Percentiles rank a stretch among this genome's conserved stretches.
phyloP scores from a whole-genome alignment of 2,888 invertebrate species.

The Leistus spinibarbis region DNA sequence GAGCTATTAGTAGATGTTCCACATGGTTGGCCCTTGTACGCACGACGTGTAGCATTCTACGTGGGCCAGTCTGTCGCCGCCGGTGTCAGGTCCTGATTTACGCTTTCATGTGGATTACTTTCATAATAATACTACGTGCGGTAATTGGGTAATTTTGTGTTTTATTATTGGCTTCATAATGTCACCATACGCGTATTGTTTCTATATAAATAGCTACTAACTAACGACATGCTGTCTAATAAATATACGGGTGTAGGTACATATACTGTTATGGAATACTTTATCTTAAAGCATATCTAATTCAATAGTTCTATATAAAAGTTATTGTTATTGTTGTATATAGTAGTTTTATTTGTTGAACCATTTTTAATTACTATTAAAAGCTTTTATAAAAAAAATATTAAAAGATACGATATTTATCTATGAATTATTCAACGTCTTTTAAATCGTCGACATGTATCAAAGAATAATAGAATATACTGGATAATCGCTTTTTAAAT shows the following conservation, averaged over 20 bases:
- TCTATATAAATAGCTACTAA: neutral
- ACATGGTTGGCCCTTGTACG: neutral
- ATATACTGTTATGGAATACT: neutral
- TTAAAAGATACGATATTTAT: too few species aligned
- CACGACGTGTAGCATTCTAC: neutral
- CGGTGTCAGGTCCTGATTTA: conserved; percentile 1
- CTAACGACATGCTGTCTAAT: neutral
- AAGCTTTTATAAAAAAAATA: too few species aligned
- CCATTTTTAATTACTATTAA: too few species aligned
- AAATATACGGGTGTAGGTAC: neutral
- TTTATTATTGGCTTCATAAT: neutral
- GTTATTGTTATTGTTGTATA: neutral
- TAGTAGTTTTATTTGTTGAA: too few species aligned
- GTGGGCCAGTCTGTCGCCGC: neutral
- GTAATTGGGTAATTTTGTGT: conserved; percentile 3
- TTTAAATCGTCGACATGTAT: too few species aligned
- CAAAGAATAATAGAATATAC: too few species aligned
- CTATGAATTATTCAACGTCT: too few species aligned
- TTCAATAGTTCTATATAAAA: neutral
- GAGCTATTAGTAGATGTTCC: neutral
- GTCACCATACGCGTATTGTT: neutral
- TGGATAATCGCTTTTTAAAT: too few species aligned
- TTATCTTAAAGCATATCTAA: neutral
- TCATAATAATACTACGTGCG: neutral
- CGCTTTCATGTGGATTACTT: conserved; percentile 6